Base-by-base conservation (phyloP, 1,140 invertebrate species). In the Protaetia brevitarsis region DNA sequence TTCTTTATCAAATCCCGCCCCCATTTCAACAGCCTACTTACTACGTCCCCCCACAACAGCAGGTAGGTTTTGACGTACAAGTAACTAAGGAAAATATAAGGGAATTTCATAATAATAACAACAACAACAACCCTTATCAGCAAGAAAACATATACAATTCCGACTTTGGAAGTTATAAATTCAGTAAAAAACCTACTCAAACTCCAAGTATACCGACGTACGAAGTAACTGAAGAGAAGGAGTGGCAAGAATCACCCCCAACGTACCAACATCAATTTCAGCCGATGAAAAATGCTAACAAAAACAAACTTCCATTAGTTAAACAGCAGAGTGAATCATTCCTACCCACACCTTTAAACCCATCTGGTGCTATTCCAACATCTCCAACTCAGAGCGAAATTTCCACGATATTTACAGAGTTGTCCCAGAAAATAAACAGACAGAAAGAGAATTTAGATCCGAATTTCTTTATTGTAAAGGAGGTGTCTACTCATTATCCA, bases 401-500 rank as follows among this genome's bases (percentile, higher is more conserved):
- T 10, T 76, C 77, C 0, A 75, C 75, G 10, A 72, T 77, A 30
- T 78, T 75, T 59, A 70, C 63, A 6, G 68, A 72, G 71, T 66
- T 74, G 62, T 73, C 70, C 19, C 66, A 63, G 59, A 57, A 67
- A 65, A 36, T 62, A 7, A 59, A 29, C 19, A 70, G 70, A 65
- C 66, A 68, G 56, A 73, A 71, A 63, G 63, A 68, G 66, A 65
- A 60, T 59, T 62, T 21, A 41, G 64, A 21, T 70, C 69, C 67
- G 0, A 70, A 70, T 16, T 75, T 72, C 59, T 78, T 73, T 63
- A 71, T 75, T 59, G 70, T 78, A 16, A 78, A 77, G 66, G 77
- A 78, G 66, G 77, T 78, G 21, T 77, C 76, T 2, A 78, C 77
- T 19, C 77, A 78, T 73, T 78, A 74, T 72, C 77, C 77, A 1